phyloP scores from a whole-genome alignment of 2,888 invertebrate species.

The Beris chalybata region DNA sequence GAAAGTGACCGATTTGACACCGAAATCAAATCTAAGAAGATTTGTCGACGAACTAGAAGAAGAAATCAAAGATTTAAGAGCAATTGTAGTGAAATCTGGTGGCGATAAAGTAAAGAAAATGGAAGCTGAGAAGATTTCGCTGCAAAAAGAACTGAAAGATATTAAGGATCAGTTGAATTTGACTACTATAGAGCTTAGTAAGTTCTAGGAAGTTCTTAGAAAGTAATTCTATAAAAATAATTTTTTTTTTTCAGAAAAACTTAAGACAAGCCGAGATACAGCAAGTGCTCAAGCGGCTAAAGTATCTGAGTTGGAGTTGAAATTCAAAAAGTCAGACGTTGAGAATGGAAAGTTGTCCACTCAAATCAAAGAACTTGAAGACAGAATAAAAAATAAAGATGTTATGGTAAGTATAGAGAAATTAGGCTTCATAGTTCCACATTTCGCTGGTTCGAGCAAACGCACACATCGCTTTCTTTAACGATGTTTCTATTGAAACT shows the following conservation, averaged over 20 bases:
- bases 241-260: conserved; percentile 44
- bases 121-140: conserved; percentile 66
- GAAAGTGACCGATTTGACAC: conserved; percentile 66
- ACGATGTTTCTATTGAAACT: too few species aligned
- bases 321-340: conserved; percentile 69
- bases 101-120: conserved; percentile 59
- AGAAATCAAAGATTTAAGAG: conserved; percentile 68
- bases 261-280: conserved; percentile 41
- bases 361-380: conserved; percentile 58
- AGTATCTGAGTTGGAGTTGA: conserved; percentile 66
- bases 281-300: conserved; percentile 60
- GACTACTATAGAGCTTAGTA: conserved; percentile 58
- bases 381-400: conserved; percentile 58
- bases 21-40: conserved; percentile 62
- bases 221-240: background rate
- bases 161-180: conserved; percentile 67
- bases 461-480: too few species aligned
- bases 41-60: conserved; percentile 86
- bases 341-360: conserved; percentile 66
- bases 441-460: too few species aligned
- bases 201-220: conserved; percentile 31
- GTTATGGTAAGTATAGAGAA: conserved; percentile 48
- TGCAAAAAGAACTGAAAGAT: conserved; percentile 68
- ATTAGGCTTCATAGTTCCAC: background rate
- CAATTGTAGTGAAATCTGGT: conserved; percentile 54